A percentile compares a stretch with the other conserved stretches of the same genome.
Conservation (phyloP, 2,888 invertebrate species). For the Glaucopsyche alexis region DNA sequence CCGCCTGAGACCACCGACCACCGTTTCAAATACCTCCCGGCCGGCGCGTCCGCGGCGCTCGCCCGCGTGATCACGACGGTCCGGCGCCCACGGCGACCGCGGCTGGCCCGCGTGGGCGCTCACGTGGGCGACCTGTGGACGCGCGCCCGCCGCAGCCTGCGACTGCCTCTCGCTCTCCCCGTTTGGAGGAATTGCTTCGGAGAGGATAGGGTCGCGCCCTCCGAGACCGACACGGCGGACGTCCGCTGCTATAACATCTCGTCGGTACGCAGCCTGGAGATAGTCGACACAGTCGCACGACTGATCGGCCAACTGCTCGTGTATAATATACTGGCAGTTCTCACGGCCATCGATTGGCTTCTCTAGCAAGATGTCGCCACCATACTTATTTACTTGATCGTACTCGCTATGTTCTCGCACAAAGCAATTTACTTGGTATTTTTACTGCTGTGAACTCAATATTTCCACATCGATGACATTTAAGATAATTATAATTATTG, state of each 20-base stretch:
- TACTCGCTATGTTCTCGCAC: not conserved
- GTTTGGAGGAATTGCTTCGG: slow-evolving; percentile 53
- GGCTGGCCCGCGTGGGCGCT: slow-evolving; percentile 37
- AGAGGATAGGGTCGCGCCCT: slow-evolving; percentile 60
- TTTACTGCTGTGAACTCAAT: not conserved
- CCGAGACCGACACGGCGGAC: slow-evolving; percentile 56
- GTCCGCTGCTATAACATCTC: slow-evolving; percentile 67
- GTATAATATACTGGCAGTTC: not conserved
- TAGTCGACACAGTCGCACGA: slow-evolving; percentile 7
- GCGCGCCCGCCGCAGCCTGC: slow-evolving; percentile 49
- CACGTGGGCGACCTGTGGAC: slow-evolving; percentile 45
- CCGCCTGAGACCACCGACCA: slow-evolving; percentile 54
- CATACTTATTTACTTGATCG: not conserved
- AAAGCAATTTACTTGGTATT: not conserved
- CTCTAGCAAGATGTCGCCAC: not conserved
- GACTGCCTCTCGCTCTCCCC: slow-evolving; percentile 55
- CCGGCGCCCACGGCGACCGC: slow-evolving; percentile 41
- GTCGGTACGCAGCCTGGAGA: slow-evolving; percentile 57
- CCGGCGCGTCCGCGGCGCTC: slow-evolving; percentile 55
- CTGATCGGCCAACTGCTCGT: not conserved
- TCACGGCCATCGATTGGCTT: not conserved
- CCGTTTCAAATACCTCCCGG: slow-evolving; percentile 60
- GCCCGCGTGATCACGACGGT: slow-evolving; percentile 46
- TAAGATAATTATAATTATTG: not conserved
- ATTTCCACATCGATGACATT: slow-evolving; percentile 9